Conservation (phyloP, 2,113 vertebrate genomes). For the Terrapene triunguis region DNA sequence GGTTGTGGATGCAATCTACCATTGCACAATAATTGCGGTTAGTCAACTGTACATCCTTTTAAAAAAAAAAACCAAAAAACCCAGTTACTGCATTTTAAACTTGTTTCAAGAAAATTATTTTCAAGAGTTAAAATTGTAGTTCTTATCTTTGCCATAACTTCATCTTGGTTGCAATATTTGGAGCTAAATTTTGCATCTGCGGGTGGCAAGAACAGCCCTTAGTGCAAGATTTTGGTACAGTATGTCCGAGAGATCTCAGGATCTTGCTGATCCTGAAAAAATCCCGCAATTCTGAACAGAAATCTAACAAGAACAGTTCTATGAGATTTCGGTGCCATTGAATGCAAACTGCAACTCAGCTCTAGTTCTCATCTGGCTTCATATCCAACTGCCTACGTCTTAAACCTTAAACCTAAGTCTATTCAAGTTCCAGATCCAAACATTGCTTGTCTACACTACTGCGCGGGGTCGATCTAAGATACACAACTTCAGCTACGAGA, state of each 20-base stretch:
- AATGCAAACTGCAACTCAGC: not conserved
- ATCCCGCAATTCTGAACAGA: not conserved
- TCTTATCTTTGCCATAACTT: constrained; percentile 10
- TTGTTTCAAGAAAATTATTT: constrained; percentile 37
- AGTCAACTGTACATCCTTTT: constrained; percentile 26
- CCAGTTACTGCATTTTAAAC: constrained; percentile 7
- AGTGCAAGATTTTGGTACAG: not conserved
- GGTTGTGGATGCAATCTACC: constrained; percentile 37
- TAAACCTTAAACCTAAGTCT: not conserved
- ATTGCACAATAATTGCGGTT: constrained; percentile 25
- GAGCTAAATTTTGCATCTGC: not conserved
- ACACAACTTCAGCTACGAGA: too few species aligned
- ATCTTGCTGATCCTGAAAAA: not conserved
- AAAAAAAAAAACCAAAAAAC: not conserved
- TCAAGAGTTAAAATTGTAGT: not conserved
- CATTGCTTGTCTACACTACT: not conserved
- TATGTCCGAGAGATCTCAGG: not conserved
- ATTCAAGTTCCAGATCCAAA: not conserved
- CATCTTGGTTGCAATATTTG: not conserved
- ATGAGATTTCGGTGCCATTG: not conserved
- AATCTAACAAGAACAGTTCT: not conserved
- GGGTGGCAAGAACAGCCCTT: not conserved
- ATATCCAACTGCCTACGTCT: not conserved
- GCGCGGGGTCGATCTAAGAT: too few species aligned
- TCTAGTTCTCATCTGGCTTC: not conserved